Conservation (phyloP, 1,140 invertebrate genomes). For the Apocrypta bakeri region DNA sequence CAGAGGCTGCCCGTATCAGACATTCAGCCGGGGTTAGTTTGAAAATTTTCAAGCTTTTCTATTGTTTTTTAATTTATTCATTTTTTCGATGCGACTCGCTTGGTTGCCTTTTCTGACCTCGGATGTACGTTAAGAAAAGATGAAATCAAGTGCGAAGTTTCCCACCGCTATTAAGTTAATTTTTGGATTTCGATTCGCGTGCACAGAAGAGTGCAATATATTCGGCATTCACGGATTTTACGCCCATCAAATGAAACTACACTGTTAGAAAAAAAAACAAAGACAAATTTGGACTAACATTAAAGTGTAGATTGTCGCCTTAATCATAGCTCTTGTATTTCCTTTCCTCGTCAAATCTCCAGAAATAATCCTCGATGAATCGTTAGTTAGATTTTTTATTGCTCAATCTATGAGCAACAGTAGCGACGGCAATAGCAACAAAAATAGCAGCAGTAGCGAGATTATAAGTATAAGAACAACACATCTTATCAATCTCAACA, state of each 20-base stretch:
- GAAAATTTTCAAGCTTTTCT: conserved; percentile 46
- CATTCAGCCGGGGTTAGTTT: conserved; percentile 71
- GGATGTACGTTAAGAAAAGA: too few relatives aligned
- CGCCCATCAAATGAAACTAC: too few relatives aligned
- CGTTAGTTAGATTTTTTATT: background rate
- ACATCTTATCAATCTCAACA: background rate
- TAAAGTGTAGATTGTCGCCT: background rate
- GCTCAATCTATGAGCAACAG: background rate
- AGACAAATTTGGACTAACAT: background rate
- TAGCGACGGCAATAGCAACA: background rate
- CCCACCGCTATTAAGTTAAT: background rate
- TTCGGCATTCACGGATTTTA: too few relatives aligned
- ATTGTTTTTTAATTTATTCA: conserved; percentile 47
- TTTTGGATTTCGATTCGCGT: too few relatives aligned
- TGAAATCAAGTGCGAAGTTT: too few relatives aligned
- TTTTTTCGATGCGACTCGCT: background rate
- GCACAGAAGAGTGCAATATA: too few relatives aligned
- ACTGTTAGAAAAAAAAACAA: conserved; percentile 15
- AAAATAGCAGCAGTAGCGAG: background rate
- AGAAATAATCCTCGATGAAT: background rate
- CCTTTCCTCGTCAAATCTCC: background rate
- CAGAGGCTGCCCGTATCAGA: conserved; percentile 85
- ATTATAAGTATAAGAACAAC: background rate
- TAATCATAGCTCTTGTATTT: background rate
- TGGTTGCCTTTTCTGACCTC: background rate